Conservation (phyloP, 2,888 invertebrate species). For the Seira ritae region DNA sequence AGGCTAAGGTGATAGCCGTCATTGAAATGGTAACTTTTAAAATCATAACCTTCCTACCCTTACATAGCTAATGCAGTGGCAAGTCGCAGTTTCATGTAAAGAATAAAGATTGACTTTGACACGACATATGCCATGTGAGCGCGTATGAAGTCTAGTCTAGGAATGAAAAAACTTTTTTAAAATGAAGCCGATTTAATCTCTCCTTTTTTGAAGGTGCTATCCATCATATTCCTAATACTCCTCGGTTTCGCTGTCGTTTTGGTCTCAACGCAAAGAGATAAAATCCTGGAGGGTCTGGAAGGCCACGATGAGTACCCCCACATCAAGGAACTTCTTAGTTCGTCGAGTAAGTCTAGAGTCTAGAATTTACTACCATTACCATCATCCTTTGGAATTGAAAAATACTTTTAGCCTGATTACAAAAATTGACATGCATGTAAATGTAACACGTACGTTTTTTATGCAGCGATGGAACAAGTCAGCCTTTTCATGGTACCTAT, state of each 20-base stretch:
- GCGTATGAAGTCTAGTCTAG: slow-evolving; percentile 7
- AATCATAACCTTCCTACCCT: no score
- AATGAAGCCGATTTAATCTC: no score
- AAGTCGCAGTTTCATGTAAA: no score
- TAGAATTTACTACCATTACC: background rate
- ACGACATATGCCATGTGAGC: background rate
- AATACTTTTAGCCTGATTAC: background rate
- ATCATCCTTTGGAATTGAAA: background rate
- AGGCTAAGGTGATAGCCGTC: slow-evolving; percentile 64
- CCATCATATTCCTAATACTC: slow-evolving; percentile 55
- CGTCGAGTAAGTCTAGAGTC: slow-evolving; percentile 45
- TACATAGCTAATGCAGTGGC: no score
- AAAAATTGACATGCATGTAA: background rate
- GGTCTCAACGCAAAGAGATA: slow-evolving; percentile 52
- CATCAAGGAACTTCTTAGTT: slow-evolving; percentile 50
- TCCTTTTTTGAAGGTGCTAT: slow-evolving; percentile 58
- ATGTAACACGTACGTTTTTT: background rate
- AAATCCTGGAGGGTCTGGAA: slow-evolving; percentile 42
- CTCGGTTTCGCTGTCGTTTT: slow-evolving; percentile 50
- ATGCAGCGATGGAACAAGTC: slow-evolving; percentile 57
- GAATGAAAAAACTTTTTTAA: background rate
- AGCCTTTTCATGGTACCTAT: slow-evolving; percentile 63
- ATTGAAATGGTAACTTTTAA: slow-evolving; percentile 58
- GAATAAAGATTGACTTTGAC: background rate
- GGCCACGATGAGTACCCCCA: slow-evolving; percentile 55